Conservation (phyloP, 2,888 invertebrate species). For the Rhagonycha fulva region DNA sequence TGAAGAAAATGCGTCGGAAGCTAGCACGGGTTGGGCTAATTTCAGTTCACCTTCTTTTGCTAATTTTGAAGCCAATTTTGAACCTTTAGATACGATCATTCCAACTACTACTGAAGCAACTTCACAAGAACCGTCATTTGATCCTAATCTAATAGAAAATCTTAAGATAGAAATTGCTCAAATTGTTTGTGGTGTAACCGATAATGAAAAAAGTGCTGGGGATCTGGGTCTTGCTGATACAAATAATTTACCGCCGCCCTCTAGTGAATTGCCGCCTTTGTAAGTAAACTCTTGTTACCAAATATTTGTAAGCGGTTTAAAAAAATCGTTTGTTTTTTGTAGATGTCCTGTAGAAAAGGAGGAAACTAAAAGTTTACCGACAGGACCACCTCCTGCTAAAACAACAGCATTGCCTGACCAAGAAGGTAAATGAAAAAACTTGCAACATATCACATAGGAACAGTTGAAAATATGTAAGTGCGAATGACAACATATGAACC, state of each 20-base stretch:
- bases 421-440: constrained; percentile 30
- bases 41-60: constrained; percentile 49
- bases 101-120: neutral
- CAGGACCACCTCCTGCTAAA: constrained; percentile 22
- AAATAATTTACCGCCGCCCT: neutral
- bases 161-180: constrained; percentile 31
- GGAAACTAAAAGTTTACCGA: constrained; percentile 17
- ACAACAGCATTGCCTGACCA: constrained; percentile 27
- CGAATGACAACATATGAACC: constrained; percentile 45
- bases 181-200: neutral
- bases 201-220: neutral
- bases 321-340: neutral
- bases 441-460: constrained; percentile 50
- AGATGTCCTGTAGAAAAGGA: constrained; percentile 16
- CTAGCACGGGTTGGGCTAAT: constrained; percentile 53
- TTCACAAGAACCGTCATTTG: constrained; percentile 29
- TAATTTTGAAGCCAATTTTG: constrained; percentile 44
- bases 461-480: constrained; percentile 42
- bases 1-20: constrained; percentile 31
- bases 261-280: neutral
- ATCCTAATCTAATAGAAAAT: constrained; percentile 38
- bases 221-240: neutral
- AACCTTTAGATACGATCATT: constrained; percentile 9
- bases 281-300: neutral
- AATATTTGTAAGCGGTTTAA: neutral